Percentiles rank a stretch among this genome's conserved stretches.
phyloP scores from a whole-genome alignment of 2,888 invertebrate species.

The Heliconius ethilla region DNA sequence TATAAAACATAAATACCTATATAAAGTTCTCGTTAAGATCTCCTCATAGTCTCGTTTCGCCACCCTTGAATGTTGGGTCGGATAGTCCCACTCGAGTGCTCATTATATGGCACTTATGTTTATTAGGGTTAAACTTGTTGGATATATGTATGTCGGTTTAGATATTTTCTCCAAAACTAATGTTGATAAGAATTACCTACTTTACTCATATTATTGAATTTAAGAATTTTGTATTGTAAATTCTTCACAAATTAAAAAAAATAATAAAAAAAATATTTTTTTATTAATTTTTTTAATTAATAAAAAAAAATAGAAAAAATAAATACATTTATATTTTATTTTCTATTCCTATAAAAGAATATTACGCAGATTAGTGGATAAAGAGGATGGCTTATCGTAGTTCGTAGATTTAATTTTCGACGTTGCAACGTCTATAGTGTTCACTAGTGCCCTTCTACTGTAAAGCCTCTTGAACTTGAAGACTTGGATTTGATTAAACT shows the following conservation, averaged over 20 bases:
- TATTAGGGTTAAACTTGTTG: slow-evolving; percentile 4
- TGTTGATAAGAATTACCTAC: not conserved
- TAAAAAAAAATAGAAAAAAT: too few species aligned
- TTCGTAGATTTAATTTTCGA: not conserved
- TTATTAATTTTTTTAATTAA: too few species aligned
- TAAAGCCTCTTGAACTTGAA: not conserved
- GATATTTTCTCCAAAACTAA: not conserved
- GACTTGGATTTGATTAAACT: not conserved
- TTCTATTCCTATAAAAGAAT: not conserved
- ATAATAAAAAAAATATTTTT: too few species aligned
- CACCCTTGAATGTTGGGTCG: slow-evolving; percentile 18
- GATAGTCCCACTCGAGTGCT: slow-evolving; percentile 13
- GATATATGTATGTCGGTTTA: not conserved
- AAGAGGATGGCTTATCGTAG: not conserved
- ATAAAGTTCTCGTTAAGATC: not conserved
- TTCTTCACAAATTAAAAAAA: not conserved
- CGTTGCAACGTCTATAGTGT: not conserved
- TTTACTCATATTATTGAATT: too few species aligned
- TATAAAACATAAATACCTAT: not conserved
- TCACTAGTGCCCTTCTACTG: not conserved
- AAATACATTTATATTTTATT: not conserved
- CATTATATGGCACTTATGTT: slow-evolving; percentile 20
- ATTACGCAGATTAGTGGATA: not conserved
- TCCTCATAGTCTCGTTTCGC: slow-evolving; percentile 1
- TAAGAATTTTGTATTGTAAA: too few species aligned